Conservation (phyloP, 2,888 invertebrate species). For the Laspeyria flexula region DNA sequence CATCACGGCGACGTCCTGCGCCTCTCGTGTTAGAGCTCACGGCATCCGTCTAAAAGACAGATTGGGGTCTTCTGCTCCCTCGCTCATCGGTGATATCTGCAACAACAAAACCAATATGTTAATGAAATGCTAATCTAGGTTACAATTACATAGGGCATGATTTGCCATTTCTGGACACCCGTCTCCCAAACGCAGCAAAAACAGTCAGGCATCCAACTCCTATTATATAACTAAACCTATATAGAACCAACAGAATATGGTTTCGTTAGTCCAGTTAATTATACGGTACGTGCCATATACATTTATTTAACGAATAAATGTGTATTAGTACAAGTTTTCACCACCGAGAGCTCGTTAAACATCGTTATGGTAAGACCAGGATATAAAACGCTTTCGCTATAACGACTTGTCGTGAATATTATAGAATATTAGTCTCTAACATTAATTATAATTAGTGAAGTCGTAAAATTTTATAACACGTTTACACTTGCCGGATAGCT, state of each 20-base stretch:
- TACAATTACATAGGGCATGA: background rate
- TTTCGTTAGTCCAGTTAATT: background rate
- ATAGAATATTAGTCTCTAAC: constrained; percentile 37
- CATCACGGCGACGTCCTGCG: constrained; percentile 83
- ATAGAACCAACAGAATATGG: background rate
- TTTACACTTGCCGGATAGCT: background rate
- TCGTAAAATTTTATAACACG: constrained; percentile 39
- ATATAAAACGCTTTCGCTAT: constrained; percentile 38
- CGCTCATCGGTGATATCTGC: constrained; percentile 73
- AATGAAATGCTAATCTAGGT: background rate
- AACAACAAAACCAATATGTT: constrained; percentile 50
- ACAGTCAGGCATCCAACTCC: background rate
- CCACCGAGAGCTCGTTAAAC: constrained; percentile 24
- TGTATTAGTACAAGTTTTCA: constrained; percentile 11
- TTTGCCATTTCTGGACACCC: background rate
- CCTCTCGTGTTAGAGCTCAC: constrained; percentile 75
- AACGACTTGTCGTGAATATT: constrained; percentile 38
- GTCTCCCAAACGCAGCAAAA: background rate
- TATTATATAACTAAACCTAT: background rate
- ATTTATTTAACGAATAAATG: constrained; percentile 1
- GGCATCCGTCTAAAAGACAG: constrained; percentile 70
- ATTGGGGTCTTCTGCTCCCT: constrained; percentile 45
- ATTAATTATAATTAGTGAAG: constrained; percentile 39
- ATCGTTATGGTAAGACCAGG: constrained; percentile 34
- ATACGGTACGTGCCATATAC: background rate